Evolutionary conservation across 1,140 invertebrate genomes (phyloP).

Genomic region (Drosophila teissieri): DNA sequence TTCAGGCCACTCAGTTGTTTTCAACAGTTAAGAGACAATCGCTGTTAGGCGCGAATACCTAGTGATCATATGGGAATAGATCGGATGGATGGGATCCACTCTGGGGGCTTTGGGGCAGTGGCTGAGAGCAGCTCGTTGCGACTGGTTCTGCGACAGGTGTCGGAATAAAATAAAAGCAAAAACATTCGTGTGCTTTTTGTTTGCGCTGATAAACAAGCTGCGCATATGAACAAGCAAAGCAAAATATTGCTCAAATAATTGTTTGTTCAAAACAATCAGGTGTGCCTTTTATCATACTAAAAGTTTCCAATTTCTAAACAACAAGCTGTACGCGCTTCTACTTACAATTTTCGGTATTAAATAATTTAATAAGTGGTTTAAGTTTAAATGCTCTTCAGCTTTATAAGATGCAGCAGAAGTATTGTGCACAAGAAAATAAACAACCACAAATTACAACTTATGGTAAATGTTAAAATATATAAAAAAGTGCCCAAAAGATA

Average conservation of each 20-base stretch:
- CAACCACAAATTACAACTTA: background rate
- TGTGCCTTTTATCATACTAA: slow-evolving; percentile 3
- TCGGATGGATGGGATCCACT: background rate
- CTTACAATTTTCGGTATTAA: background rate
- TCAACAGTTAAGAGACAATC: background rate
- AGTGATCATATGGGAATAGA: background rate
- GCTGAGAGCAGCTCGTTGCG: slow-evolving; percentile 17
- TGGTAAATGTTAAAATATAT: slow-evolving; percentile 11
- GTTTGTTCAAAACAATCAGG: slow-evolving; percentile 28
- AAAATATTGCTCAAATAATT: slow-evolving; percentile 16
- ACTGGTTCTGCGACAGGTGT: slow-evolving; percentile 31
- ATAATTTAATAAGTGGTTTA: background rate
- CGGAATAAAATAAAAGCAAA: slow-evolving; percentile 25
- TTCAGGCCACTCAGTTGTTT: too few species aligned
- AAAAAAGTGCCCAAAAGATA: background rate
- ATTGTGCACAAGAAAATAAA: background rate
- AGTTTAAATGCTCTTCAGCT: slow-evolving; percentile 10
- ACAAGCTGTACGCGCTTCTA: background rate
- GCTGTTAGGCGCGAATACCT: slow-evolving; percentile 2
- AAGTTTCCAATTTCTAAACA: background rate
- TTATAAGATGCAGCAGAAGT: slow-evolving; percentile 3
- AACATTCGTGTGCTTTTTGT: background rate
- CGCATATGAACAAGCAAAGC: slow-evolving; percentile 10
- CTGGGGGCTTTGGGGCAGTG: slow-evolving; percentile 20
- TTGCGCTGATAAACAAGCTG: slow-evolving; percentile 36